phyloP scores from a whole-genome alignment of 2,113 vertebrate species.

The Prunella fulvescens region DNA sequence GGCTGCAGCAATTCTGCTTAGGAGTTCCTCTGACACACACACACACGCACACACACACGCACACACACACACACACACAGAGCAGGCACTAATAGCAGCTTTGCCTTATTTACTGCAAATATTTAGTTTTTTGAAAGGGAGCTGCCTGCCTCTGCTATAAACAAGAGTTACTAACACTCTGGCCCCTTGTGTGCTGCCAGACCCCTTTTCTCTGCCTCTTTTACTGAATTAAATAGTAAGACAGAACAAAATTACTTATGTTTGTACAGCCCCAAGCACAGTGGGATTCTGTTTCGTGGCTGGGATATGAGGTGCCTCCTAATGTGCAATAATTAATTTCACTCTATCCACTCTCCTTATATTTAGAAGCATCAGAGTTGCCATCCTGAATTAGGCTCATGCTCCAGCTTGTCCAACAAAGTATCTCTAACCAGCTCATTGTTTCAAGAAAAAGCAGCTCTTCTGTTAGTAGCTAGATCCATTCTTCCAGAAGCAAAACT shows the following conservation, averaged over 20 bases:
- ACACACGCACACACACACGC: not conserved
- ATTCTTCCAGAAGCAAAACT: not conserved
- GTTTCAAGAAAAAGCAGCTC: not conserved
- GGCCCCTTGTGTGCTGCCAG: not conserved
- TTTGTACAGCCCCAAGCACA: slow-evolving; percentile 1
- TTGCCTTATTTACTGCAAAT: slow-evolving; percentile 29
- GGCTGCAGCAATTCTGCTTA: not conserved
- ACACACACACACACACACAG: not conserved
- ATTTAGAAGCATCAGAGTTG: slow-evolving; percentile 15
- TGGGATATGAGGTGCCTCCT: slow-evolving; percentile 23
- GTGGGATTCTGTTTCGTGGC: not conserved
- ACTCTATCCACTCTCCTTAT: slow-evolving; percentile 1
- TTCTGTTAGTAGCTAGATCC: not conserved
- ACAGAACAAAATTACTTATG: not conserved
- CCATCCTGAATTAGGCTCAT: slow-evolving; percentile 17
- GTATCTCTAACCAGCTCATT: not conserved
- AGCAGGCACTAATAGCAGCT: not conserved
- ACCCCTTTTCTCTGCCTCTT: not conserved
- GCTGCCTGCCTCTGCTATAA: not conserved
- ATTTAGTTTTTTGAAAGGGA: not conserved
- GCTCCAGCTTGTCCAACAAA: slow-evolving; percentile 22
- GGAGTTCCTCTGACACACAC: not conserved
- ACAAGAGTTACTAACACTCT: not conserved
- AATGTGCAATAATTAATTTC: slow-evolving; percentile 21
- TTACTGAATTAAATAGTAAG: not conserved